phyloP scores from a whole-genome alignment of 2,888 invertebrate genomes.

The Myathropa florea region DNA sequence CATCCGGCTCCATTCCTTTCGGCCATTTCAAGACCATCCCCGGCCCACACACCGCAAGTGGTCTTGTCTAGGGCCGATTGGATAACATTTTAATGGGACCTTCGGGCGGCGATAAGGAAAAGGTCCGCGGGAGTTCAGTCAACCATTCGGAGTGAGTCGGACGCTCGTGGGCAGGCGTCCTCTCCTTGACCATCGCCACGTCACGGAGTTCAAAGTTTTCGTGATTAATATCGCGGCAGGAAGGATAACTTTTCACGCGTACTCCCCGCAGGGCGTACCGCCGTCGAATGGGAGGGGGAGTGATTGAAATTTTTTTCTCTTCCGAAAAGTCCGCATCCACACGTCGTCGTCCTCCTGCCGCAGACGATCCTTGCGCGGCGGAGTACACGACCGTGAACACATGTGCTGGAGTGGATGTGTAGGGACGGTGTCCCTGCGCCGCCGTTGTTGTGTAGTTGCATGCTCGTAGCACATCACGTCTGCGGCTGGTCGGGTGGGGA shows the following conservation, averaged over 20 bases:
- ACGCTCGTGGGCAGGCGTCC: background rate
- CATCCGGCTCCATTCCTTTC: background rate
- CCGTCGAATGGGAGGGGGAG: background rate
- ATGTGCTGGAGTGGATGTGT: background rate
- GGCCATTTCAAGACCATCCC: background rate
- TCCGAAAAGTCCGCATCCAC: background rate
- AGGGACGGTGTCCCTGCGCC: background rate
- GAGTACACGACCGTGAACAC: background rate
- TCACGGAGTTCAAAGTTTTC: background rate
- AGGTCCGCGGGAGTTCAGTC: background rate
- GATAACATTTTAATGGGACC: conserved; percentile 3
- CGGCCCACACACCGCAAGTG: background rate
- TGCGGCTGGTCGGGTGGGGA: background rate
- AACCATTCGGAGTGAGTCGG: background rate
- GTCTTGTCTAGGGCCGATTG: background rate
- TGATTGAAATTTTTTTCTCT: background rate
- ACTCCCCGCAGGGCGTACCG: background rate
- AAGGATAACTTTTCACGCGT: conserved; percentile 4
- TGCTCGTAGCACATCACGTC: background rate
- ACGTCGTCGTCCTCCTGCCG: background rate
- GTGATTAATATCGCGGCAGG: conserved; percentile 9
- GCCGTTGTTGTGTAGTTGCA: background rate
- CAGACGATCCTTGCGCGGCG: background rate
- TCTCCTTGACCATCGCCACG: conserved; percentile 3
- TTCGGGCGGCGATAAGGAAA: background rate